Conservation (phyloP, 2,888 invertebrate genomes). For the Hoplodrina ambigua region DNA sequence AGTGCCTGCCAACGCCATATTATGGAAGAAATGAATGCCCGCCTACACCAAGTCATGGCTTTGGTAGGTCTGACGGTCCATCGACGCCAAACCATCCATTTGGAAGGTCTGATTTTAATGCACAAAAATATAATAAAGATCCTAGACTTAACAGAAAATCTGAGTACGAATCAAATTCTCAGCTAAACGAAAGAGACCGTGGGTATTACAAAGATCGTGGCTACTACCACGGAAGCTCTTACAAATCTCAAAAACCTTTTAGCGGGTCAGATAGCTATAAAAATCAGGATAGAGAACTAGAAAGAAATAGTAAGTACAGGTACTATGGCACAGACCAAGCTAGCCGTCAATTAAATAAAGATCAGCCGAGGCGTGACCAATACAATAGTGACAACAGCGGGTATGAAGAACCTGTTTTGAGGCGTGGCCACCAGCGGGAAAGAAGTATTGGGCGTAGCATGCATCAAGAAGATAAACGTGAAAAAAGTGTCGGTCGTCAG, state of each 20-base stretch:
- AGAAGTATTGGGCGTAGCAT: constrained; percentile 67
- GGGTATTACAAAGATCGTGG: constrained; percentile 71
- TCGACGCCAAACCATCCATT: constrained; percentile 47
- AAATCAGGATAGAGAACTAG: constrained; percentile 70
- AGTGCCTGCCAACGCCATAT: constrained; percentile 63
- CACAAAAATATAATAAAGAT: constrained; percentile 72
- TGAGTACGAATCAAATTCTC: constrained; percentile 71
- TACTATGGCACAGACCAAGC: constrained; percentile 49
- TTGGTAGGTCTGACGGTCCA: constrained; percentile 59
- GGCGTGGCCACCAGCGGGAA: constrained; percentile 67
- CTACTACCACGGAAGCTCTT: constrained; percentile 58
- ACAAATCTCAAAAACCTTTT: constrained; percentile 65
- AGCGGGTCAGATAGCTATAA: constrained; percentile 63
- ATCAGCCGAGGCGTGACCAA: constrained; percentile 46
- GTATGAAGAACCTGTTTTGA: constrained; percentile 63
- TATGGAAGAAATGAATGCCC: constrained; percentile 67
- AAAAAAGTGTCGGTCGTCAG: constrained; percentile 55
- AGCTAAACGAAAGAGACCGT: constrained; percentile 72
- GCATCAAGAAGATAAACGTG: constrained; percentile 25
- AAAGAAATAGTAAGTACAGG: constrained; percentile 67
- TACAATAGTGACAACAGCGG: constrained; percentile 64
- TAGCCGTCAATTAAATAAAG: constrained; percentile 49
- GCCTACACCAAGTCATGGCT: constrained; percentile 63
- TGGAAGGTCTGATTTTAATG: constrained; percentile 59
- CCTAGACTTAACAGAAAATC: constrained; percentile 78